Evolutionary conservation across 1,140 invertebrate species (phyloP).

Genomic region (Helicoverpa zea): DNA sequence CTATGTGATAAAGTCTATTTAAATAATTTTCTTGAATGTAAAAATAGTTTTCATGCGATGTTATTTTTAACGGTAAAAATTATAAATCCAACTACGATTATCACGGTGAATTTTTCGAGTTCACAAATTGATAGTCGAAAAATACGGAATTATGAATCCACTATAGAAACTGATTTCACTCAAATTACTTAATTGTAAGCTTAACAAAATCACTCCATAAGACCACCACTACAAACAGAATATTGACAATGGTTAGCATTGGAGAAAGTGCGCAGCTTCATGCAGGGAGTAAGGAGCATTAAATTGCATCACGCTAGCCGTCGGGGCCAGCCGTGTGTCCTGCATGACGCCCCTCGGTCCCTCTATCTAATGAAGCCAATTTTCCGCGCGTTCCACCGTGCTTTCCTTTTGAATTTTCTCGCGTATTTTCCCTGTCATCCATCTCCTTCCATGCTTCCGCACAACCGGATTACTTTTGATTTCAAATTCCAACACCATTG

Average conservation of each 20-base stretch:
- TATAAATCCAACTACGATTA: no score
- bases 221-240: no score
- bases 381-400: conserved; percentile 80
- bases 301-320: conserved; percentile 10
- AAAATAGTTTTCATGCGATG: no score
- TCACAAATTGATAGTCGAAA: no score
- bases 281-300: background rate
- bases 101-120: no score
- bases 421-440: conserved; percentile 84
- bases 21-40: no score
- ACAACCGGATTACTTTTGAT: conserved; percentile 83
- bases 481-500: conserved; percentile 78
- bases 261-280: background rate
- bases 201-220: no score
- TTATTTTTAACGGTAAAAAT: no score
- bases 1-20: no score
- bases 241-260: background rate
- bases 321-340: conserved; percentile 57
- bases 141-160: no score
- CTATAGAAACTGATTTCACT: no score
- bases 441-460: conserved; percentile 82
- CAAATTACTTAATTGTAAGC: no score
- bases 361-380: conserved; percentile 86
- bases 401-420: conserved; percentile 84
- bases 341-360: conserved; percentile 59